phyloP scores from a whole-genome alignment of 37 sponge, comb jelly and placozoan genomes.

The Spongilla lacustris region DNA sequence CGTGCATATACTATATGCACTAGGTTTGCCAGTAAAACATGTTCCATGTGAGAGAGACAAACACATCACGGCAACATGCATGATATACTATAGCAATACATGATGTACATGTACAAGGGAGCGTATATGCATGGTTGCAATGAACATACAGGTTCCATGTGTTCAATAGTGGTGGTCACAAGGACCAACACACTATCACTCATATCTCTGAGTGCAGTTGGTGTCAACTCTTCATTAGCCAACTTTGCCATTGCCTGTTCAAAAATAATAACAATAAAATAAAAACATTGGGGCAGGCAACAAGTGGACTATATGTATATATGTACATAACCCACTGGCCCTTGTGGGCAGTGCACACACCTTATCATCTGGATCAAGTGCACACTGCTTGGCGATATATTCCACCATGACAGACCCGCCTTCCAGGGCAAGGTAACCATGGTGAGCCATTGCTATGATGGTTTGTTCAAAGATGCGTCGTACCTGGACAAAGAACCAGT shows the following conservation, averaged over 20 bases:
- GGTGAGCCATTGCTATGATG: constrained; percentile 93
- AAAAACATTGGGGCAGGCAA: background rate
- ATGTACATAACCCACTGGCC: background rate
- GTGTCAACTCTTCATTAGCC: constrained; percentile 45
- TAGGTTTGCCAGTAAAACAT: no score
- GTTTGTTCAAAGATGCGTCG: constrained; percentile 76
- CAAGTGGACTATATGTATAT: background rate
- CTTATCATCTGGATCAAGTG: constrained; percentile 68
- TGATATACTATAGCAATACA: no score
- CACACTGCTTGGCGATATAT: constrained; percentile 89
- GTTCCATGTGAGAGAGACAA: no score
- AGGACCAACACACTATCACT: constrained; percentile 75
- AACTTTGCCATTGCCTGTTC: constrained; percentile 46
- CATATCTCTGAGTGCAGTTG: constrained; percentile 75
- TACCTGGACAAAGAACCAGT: constrained; percentile 52
- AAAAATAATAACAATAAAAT: background rate
- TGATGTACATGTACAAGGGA: no score
- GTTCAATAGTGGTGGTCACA: constrained; percentile 87
- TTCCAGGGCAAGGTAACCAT: constrained; percentile 82
- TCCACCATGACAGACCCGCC: constrained; percentile 89
- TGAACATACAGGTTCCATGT: constrained; percentile 80
- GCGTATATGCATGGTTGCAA: no score
- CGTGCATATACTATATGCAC: no score
- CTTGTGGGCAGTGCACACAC: background rate
- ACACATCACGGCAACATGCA: background rate